Evolutionary conservation across 2,888 invertebrate species (phyloP).

Genomic region (Cantharis rustica): DNA sequence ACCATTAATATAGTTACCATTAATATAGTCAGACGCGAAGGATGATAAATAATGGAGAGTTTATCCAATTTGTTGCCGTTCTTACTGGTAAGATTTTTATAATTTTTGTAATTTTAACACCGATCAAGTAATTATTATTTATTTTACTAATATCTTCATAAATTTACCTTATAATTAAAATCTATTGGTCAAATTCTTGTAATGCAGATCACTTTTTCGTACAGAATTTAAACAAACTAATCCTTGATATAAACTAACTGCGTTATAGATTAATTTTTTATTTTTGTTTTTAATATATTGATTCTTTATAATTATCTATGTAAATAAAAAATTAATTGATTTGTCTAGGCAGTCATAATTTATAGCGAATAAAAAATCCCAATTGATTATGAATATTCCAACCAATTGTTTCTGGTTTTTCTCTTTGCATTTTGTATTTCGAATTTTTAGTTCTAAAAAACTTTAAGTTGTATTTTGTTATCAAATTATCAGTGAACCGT

Average conservation of each 20-base stretch:
- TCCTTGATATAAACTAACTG: background rate
- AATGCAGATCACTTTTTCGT: background rate
- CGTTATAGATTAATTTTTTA: background rate
- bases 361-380: no score
- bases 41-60: background rate
- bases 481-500: background rate
- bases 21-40: background rate
- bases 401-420: background rate
- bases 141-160: no score
- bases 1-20: background rate
- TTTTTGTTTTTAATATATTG: background rate
- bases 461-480: background rate
- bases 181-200: background rate
- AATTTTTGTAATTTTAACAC: background rate
- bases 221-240: background rate
- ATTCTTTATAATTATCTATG: no score
- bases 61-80: background rate
- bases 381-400: background rate
- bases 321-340: no score
- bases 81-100: background rate
- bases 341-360: no score
- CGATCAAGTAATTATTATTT: no score
- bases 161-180: background rate
- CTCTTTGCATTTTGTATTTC: background rate
- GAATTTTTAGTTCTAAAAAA: background rate